Conservation (phyloP, 1,140 invertebrate genomes). For the Brachionus paranguensis region DNA sequence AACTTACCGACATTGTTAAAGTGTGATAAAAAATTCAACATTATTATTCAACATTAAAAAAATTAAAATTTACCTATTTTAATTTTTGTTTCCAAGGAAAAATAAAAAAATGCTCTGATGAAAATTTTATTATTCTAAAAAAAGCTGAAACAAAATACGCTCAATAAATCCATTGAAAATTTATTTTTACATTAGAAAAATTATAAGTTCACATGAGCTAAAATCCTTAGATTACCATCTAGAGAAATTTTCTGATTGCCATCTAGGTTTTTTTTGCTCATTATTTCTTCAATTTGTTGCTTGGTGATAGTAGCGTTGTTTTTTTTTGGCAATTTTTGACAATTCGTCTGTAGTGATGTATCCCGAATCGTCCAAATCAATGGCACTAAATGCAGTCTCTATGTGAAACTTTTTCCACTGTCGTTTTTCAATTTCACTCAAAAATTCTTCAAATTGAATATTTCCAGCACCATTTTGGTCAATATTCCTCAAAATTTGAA, state of each 20-base stretch:
- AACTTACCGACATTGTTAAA: not conserved
- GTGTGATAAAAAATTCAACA: not conserved
- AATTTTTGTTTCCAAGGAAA: not conserved
- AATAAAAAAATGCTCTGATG: not conserved
- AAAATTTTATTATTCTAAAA: not conserved
- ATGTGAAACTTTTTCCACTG: not conserved
- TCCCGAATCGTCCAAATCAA: not conserved
- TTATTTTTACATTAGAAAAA: not conserved
- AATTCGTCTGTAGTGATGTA: not conserved
- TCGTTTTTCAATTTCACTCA: not conserved
- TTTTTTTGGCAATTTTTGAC: not conserved
- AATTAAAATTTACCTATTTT: not conserved
- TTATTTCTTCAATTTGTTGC: not conserved
- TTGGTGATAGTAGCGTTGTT: not conserved
- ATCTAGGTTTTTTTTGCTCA: conserved; percentile 6
- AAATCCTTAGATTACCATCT: not conserved
- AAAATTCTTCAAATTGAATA: conserved; percentile 36
- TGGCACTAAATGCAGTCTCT: not conserved
- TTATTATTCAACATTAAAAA: no score
- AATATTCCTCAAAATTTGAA: not conserved
- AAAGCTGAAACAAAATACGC: not conserved
- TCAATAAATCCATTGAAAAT: not conserved
- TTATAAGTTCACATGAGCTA: not conserved
- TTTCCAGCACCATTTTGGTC: not conserved
- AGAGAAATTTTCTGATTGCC: conserved; percentile 1